These are phyloP conservation scores for Spialia ferax DNA, from an alignment of 2,888 invertebrate species.

Conservation along the genomic window DNA sequence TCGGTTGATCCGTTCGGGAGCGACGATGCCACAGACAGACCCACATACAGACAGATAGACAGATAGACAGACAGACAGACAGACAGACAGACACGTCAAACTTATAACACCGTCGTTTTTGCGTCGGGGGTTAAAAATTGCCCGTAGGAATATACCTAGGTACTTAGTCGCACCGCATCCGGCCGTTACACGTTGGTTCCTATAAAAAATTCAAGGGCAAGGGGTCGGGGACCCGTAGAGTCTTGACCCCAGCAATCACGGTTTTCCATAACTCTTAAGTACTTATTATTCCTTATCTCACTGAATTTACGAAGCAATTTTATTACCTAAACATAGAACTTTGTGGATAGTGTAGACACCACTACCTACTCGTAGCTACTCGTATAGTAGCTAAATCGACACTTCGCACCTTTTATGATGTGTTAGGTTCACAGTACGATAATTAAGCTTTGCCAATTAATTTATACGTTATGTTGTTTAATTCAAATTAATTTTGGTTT, in stretches of 20 bases:
- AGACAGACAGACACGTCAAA: too few species aligned
- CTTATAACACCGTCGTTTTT: too few species aligned
- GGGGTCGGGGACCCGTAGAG: constrained; percentile 74
- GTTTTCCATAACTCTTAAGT: background rate
- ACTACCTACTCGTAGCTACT: too few species aligned
- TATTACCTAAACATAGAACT: background rate
- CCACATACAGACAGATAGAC: too few species aligned
- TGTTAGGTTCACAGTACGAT: background rate
- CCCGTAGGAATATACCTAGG: constrained; percentile 24
- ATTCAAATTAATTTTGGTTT: too few species aligned
- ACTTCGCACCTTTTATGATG: constrained; percentile 1
- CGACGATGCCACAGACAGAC: too few species aligned
- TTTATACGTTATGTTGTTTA: background rate
- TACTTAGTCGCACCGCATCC: constrained; percentile 28
- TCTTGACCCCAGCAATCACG: constrained; percentile 68
- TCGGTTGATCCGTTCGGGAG: too few species aligned
- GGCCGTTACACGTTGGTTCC: constrained; percentile 60
- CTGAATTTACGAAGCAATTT: background rate
- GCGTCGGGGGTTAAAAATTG: too few species aligned
- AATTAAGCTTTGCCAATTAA: background rate
- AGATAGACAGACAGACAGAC: too few species aligned
- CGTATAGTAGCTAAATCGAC: too few species aligned
- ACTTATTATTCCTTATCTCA: background rate
- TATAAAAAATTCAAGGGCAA: constrained; percentile 78
- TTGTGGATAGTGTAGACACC: too few species aligned